Conservation (phyloP, 2,113 vertebrate genomes). For the Trinectes maculatus region DNA sequence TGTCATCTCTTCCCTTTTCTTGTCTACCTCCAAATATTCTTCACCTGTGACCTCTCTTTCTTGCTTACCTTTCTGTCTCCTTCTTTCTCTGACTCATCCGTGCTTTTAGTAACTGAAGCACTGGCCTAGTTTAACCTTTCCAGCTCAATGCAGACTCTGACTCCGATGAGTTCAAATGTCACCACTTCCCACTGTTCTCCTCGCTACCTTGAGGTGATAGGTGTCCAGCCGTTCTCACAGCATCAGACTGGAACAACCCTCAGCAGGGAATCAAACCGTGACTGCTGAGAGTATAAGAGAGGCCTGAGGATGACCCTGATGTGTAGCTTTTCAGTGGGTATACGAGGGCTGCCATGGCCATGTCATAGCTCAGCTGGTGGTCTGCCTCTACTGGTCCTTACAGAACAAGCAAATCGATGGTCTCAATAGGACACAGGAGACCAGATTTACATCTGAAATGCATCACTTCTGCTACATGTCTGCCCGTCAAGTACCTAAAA, state of each 20-base stretch:
- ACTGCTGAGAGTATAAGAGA: slow-evolving; percentile 13
- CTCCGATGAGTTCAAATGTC: slow-evolving; percentile 41
- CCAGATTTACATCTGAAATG: too few relatives aligned
- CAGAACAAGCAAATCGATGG: slow-evolving; percentile 40
- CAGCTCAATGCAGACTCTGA: slow-evolving; percentile 13
- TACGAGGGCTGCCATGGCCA: slow-evolving; percentile 19
- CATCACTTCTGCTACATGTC: too few relatives aligned
- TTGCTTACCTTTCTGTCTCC: not conserved
- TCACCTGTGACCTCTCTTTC: slow-evolving; percentile 11
- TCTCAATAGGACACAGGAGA: slow-evolving; percentile 24
- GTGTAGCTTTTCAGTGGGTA: slow-evolving; percentile 22
- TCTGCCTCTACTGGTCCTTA: slow-evolving; percentile 31
- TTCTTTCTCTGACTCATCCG: not conserved
- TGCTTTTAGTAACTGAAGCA: slow-evolving; percentile 9
- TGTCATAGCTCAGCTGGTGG: slow-evolving; percentile 38
- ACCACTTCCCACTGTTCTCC: slow-evolving; percentile 5
- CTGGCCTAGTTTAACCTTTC: slow-evolving; percentile 5
- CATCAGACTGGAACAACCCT: slow-evolving; percentile 14
- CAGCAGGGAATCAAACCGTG: slow-evolving; percentile 15
- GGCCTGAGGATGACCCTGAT: slow-evolving; percentile 28
- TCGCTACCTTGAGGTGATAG: slow-evolving; percentile 20
- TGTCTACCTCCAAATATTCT: not conserved
- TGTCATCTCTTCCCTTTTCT: slow-evolving; percentile 1
- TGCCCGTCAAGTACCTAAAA: too few relatives aligned
- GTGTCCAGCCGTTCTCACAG: slow-evolving; percentile 20